Base-by-base conservation (phyloP, 2,888 invertebrate genomes). In the Acrobasis suavella region DNA sequence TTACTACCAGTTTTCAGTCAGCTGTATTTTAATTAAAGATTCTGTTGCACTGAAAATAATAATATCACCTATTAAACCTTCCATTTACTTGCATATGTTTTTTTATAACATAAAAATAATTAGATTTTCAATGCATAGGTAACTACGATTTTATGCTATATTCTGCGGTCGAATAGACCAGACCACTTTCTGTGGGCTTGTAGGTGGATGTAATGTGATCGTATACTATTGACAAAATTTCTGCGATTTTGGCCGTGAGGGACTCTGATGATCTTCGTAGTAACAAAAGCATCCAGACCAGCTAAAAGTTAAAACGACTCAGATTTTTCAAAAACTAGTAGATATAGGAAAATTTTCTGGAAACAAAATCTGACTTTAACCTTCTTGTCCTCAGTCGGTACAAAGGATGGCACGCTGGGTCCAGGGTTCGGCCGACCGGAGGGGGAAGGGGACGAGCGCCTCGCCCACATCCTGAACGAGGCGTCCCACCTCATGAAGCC, bases 381-480 rank as follows among this genome's bases (percentile, higher is more conserved):
- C 63, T 10, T 64, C 46, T 72, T 63, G 56, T 77, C 89, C 87
- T 16, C 83, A 92, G 92, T 95, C 94, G 96, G 96, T 85, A 83
- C 91, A 12, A 96, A 96, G 94, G 97, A 97, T 86, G 96, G 96
- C 72, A 95, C 95, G 65, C 94, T 96, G 83, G 89, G 87, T 5
- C 95, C 96, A 62, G 94, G 95, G 39, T 97, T 96, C 83, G 96
- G 96, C 61, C 94, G 96, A 65, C 93, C 96, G 55, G 96, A 96
- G 61, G 93, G 94, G 61, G 96, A 82, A 75, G 97, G 97, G 38
- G 98, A 99, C 80, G 98, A 99, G 78, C 94, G 98, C 69, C 96
- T 99, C 70, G 97, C 96, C 58, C 98, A 98, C 86, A 98, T 99
- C 81, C 94, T 99, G 65, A 97, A 94, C 80, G 98, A 99, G 81